Base-by-base conservation (phyloP, 2,888 invertebrate genomes). In the Metopia argyrocephala region DNA sequence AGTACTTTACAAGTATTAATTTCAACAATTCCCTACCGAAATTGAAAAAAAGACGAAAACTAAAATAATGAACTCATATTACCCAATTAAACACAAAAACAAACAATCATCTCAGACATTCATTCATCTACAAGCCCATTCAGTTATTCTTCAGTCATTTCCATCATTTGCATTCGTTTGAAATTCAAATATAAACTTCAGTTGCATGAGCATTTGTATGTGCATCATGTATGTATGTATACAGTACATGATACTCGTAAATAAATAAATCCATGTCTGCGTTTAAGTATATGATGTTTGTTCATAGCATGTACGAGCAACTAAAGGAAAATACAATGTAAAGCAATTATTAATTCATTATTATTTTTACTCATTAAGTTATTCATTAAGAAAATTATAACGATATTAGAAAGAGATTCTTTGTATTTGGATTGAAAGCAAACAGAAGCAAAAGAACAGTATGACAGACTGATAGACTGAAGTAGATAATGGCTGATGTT, bases 291-390 rank as follows among this genome's bases (percentile, higher is more conserved):
- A 56, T 57, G 27, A 59, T 59, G 9, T 57, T 23, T 27, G 48
- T 57, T 46, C 15, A 56, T 27, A 56, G 25, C 6, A 45, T 38
- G 38, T 45, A 6, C 7, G 15, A 56, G 27, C 27, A 27, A 27
- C 9, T 15, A n/a, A 61, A 61, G 27, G 3, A 3, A 62, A 52
- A 62, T 62, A 28, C 20, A 38, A 21, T 54, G 12, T 12, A 25
- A 45, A 20, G 20, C 23, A 15, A 52, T 61, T 45, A 70, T 50
- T 62, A 62, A 38, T 45, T 62, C 66, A 74, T 66, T 71, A 65
- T 66, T n/a, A n/a, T n/a, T n/a, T 65, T 65, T 59, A 59, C 27
- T 73, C 61, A 73, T 62, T 66, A 73, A 73, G 54, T 68, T 71
- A 71, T 61, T n/a, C n/a, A 9, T 12, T 50, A 71, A 31, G 31